phyloP scores from a whole-genome alignment of 2,888 invertebrate species.

The Noctua pronuba region DNA sequence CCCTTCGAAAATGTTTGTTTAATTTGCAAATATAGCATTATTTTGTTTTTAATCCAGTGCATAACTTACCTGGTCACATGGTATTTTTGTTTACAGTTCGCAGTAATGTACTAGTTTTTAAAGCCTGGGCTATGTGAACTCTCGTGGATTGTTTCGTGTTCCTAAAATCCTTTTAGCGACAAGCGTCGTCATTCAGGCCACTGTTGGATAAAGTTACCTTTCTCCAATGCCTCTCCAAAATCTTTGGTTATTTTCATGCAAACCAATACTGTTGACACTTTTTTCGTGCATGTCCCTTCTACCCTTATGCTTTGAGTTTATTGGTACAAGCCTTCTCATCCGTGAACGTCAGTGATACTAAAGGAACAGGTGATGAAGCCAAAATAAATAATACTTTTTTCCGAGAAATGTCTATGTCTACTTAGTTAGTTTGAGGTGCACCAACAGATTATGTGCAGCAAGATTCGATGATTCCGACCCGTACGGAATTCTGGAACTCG shows the following conservation, averaged over 20 bases:
- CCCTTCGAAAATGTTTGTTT: neutral
- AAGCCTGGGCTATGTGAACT: neutral
- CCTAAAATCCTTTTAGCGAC: neutral
- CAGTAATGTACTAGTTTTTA: neutral
- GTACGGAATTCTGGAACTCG: neutral
- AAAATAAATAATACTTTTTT: neutral
- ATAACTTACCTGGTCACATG: neutral
- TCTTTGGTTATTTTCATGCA: neutral
- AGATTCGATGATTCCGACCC: neutral
- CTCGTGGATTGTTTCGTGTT: neutral
- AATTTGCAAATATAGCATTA: neutral
- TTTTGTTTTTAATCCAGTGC: neutral
- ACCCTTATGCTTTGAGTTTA: neutral
- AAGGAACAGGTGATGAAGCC: neutral
- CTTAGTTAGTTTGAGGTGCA: neutral
- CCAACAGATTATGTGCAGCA: neutral
- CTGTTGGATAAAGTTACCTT: neutral
- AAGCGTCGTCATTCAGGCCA: neutral
- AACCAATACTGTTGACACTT: neutral
- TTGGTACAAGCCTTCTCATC: neutral
- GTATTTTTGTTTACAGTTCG: neutral
- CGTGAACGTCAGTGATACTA: neutral
- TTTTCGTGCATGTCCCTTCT: neutral
- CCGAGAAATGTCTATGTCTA: neutral
- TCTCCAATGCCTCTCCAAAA: neutral